These are phyloP conservation scores for Cephalopholis sonnerati DNA, from an alignment of 2,113 vertebrate genomes.

Conservation along the genomic window DNA sequence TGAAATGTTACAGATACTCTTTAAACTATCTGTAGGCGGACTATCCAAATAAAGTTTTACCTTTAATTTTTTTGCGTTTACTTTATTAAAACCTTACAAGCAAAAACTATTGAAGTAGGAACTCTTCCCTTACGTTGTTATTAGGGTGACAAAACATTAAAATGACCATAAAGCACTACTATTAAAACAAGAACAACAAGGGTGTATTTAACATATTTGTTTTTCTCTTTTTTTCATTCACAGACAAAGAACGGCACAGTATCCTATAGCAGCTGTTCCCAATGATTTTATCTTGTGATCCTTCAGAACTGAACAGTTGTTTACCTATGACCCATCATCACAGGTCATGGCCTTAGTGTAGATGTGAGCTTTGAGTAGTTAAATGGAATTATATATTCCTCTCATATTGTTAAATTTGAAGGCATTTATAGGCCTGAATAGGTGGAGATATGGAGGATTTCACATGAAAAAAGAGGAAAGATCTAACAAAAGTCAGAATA, in stretches of 20 bases:
- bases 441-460: background rate
- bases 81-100: background rate
- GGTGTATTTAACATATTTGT: background rate
- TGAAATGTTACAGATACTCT: no score
- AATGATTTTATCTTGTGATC: background rate
- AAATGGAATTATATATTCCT: background rate
- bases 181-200: background rate
- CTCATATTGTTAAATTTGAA: background rate
- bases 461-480: background rate
- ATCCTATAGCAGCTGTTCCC: background rate
- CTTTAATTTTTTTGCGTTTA: background rate
- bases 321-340: background rate
- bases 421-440: background rate
- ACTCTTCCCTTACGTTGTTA: background rate
- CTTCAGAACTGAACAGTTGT: background rate
- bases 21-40: no score
- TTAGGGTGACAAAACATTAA: background rate
- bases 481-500: background rate
- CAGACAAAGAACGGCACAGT: no score
- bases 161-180: background rate
- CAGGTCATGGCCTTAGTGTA: background rate
- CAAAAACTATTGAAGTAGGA: background rate
- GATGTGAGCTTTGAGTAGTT: background rate
- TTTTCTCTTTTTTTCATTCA: background rate
- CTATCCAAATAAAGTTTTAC: no score